These are phyloP conservation scores for Drosophila takahashii DNA, from an alignment of 1,140 invertebrate species.

Conservation along the genomic window DNA sequence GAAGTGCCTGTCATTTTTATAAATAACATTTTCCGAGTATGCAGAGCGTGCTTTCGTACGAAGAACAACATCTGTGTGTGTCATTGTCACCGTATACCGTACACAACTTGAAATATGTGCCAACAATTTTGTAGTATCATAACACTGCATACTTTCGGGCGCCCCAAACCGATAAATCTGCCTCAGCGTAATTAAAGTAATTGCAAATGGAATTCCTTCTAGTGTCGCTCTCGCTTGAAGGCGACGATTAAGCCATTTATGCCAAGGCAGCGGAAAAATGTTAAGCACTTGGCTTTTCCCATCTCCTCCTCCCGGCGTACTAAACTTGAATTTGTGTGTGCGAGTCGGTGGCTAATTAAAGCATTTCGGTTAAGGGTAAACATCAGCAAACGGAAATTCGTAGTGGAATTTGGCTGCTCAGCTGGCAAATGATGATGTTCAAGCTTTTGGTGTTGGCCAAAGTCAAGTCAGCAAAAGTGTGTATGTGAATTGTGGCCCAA, in stretches of 20 bases:
- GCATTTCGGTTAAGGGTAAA: slow-evolving; percentile 52
- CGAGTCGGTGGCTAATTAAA: slow-evolving; percentile 39
- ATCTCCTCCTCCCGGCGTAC: background rate
- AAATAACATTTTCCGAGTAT: slow-evolving; percentile 69
- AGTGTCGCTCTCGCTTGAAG: slow-evolving; percentile 40
- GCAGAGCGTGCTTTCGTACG: slow-evolving; percentile 5
- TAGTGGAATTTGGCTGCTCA: slow-evolving; percentile 41
- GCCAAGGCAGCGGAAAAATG: slow-evolving; percentile 72
- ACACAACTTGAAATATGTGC: slow-evolving; percentile 74
- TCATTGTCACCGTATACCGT: slow-evolving; percentile 61
- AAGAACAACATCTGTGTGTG: slow-evolving; percentile 47
- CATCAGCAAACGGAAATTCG: slow-evolving; percentile 51
- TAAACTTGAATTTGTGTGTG: slow-evolving; percentile 38
- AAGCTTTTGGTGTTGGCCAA: background rate
- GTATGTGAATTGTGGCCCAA: slow-evolving; percentile 35
- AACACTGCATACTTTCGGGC: slow-evolving; percentile 36
- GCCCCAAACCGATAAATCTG: slow-evolving; percentile 55
- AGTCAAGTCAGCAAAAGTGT: slow-evolving; percentile 21
- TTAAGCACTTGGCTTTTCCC: slow-evolving; percentile 48
- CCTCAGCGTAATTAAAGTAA: slow-evolving; percentile 71
- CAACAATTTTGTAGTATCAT: slow-evolving; percentile 67
- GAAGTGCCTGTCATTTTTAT: slow-evolving; percentile 82
- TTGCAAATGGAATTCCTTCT: slow-evolving; percentile 66
- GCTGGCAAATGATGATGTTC: slow-evolving; percentile 51
- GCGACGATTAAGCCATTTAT: slow-evolving; percentile 78